Percentiles rank a stretch among this genome's conserved stretches.
These are phyloP conservation scores for Rattus rattus DNA, from an alignment of 2,113 vertebrate genomes.

Conservation along the genomic window DNA sequence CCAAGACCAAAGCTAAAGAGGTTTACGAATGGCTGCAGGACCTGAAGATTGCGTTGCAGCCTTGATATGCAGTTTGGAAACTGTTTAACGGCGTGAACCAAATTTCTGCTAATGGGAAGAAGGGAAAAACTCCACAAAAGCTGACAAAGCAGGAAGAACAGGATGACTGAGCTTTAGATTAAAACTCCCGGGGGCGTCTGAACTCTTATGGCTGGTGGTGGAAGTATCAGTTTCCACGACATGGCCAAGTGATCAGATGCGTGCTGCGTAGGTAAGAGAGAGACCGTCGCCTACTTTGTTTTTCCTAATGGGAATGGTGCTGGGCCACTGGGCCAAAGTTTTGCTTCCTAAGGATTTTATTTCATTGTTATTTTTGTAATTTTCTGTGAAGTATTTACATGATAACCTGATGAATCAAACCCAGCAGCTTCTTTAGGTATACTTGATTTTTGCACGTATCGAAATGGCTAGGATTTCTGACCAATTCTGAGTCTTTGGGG, in stretches of 20 bases:
- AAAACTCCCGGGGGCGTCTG: conserved; percentile 75
- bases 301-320: conserved; percentile 54
- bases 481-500: conserved; percentile 10
- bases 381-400: background rate
- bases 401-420: conserved; percentile 27
- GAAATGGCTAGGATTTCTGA: conserved; percentile 48
- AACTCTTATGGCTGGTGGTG: conserved; percentile 69
- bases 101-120: conserved; percentile 78
- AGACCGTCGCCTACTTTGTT: conserved; percentile 6
- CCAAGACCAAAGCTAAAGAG: conserved; percentile 66
- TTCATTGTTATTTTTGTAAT: conserved; percentile 39
- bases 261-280: conserved; percentile 76
- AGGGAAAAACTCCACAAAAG: conserved; percentile 81
- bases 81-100: conserved; percentile 72
- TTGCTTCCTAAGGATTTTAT: conserved; percentile 61
- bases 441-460: conserved; percentile 47
- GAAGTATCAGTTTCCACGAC: conserved; percentile 75
- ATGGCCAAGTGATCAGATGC: conserved; percentile 79
- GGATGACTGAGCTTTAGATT: conserved; percentile 82
- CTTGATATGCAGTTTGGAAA: conserved; percentile 67
- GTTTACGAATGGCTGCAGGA: conserved; percentile 72
- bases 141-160: conserved; percentile 86
- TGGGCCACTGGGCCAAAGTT: background rate
- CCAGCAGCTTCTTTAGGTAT: background rate
- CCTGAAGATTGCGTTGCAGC: conserved; percentile 73